These are phyloP conservation scores for Cichladusa arquata DNA, from an alignment of 2,113 vertebrate species.

Conservation along the genomic window DNA sequence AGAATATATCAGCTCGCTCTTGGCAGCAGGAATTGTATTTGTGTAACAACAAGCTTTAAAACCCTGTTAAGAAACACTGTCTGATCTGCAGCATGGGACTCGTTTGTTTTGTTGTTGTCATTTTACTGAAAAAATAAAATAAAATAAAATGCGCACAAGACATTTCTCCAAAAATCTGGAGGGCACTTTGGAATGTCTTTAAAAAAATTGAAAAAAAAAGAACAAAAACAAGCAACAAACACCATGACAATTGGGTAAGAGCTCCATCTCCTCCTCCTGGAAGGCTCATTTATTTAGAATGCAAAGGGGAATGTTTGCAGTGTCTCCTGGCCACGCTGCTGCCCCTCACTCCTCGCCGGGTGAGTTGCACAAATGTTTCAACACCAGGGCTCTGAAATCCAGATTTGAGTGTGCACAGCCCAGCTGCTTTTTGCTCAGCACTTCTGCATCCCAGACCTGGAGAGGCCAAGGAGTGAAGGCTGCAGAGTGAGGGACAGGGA, in stretches of 20 bases:
- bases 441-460: neutral
- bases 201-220: neutral
- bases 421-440: neutral
- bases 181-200: conserved; percentile 27
- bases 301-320: conserved; percentile 5
- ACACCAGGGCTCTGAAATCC: neutral
- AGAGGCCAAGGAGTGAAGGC: neutral
- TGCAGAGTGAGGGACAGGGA: neutral
- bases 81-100: conserved; percentile 53
- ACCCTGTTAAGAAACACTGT: conserved; percentile 25
- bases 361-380: conserved; percentile 26
- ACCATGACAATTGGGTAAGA: neutral
- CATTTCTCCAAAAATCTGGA: neutral
- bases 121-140: neutral
- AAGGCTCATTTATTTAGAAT: neutral
- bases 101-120: conserved; percentile 11
- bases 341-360: neutral
- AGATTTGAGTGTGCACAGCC: neutral
- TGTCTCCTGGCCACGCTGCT: conserved; percentile 10
- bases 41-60: conserved; percentile 39
- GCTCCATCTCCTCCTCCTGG: neutral
- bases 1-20: neutral
- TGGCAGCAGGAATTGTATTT: conserved; percentile 39
- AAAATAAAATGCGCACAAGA: neutral
- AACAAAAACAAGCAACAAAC: neutral